Percentiles rank a stretch among this genome's conserved stretches.
These are phyloP conservation scores for Tromatobia lineatoria DNA, from an alignment of 2,888 invertebrate genomes.

Conservation along the genomic window DNA sequence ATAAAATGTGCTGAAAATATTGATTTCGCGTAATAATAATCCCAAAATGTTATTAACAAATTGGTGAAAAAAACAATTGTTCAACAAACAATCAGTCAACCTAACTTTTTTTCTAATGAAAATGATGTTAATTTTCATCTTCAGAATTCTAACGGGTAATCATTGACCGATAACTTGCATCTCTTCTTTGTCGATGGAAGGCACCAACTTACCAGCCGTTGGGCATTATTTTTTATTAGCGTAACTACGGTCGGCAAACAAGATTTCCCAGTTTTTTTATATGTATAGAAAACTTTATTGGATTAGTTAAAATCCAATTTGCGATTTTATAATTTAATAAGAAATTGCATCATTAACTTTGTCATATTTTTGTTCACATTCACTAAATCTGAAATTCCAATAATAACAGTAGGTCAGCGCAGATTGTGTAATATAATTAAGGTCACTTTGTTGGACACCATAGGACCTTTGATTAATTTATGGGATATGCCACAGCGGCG, in stretches of 20 bases:
- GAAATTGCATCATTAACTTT: not conserved
- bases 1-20: too few species aligned
- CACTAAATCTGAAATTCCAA: not conserved
- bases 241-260: not conserved
- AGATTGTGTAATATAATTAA: not conserved
- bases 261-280: too few species aligned
- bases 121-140: too few species aligned
- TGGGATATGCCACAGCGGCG: not conserved
- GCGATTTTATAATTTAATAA: not conserved
- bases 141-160: too few species aligned
- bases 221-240: not conserved
- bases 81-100: too few species aligned
- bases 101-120: too few species aligned
- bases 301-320: not conserved
- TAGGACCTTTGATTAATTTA: conserved; percentile 7
- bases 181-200: not conserved
- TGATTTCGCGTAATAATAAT: too few species aligned
- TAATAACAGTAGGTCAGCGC: not conserved
- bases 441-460: not conserved
- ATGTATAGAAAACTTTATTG: too few species aligned
- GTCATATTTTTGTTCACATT: not conserved
- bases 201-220: not conserved
- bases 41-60: too few species aligned
- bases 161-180: not conserved
- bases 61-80: too few species aligned